Conservation (phyloP, 2,113 vertebrate species). For the Notechis scutatus region DNA sequence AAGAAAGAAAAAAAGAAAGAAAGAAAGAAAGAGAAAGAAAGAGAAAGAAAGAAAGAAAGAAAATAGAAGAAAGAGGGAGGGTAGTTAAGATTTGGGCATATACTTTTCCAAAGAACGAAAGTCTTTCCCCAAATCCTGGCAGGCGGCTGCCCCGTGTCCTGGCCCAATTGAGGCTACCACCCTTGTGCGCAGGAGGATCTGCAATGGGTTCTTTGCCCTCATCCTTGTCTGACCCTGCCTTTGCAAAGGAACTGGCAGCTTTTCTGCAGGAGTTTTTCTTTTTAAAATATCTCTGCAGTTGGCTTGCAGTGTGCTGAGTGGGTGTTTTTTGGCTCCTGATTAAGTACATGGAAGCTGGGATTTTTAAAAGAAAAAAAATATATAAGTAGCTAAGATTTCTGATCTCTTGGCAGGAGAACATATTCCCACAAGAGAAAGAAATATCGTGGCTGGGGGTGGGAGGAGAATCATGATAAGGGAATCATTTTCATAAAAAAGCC, state of each 20-base stretch:
- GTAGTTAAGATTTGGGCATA: background rate
- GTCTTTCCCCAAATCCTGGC: background rate
- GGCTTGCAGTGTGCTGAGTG: background rate
- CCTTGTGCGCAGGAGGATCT: background rate
- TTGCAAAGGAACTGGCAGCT: background rate
- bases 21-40: too few species aligned
- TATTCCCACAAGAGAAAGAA: background rate
- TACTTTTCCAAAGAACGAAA: background rate
- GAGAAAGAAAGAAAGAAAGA: too few species aligned
- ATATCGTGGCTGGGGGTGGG: background rate
- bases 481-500: conserved; percentile 10
- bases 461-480: background rate
- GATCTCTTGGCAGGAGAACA: background rate
- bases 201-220: background rate
- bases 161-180: background rate
- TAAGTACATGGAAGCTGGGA: background rate
- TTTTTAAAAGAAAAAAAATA: background rate
- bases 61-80: too few species aligned
- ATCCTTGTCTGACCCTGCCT: too few species aligned
- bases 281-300: background rate
- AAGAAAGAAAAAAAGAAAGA: too few species aligned
- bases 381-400: background rate
- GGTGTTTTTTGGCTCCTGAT: background rate
- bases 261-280: background rate
- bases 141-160: background rate